Conservation (phyloP, 2,797 vertebrate genomes). For the Nannoperca obscura region DNA sequence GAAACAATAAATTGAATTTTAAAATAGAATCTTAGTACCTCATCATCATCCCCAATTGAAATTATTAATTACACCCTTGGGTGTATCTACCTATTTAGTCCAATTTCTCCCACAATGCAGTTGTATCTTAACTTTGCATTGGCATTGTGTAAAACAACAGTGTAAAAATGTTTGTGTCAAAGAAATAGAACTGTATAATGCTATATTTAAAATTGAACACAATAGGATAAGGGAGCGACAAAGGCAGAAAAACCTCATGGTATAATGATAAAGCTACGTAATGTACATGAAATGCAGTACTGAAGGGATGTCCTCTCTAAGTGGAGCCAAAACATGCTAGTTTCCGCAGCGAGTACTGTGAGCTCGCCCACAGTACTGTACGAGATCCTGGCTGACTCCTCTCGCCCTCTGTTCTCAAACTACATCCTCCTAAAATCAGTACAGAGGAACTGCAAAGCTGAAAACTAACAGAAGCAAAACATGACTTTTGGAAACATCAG, state of each 20-base stretch:
- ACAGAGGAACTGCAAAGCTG: conserved; percentile 30
- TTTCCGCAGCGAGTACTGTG: conserved; percentile 11
- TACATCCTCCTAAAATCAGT: conserved; percentile 46
- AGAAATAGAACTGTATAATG: background rate
- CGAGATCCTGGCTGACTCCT: conserved; percentile 27
- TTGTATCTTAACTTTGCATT: background rate
- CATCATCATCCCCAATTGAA: background rate
- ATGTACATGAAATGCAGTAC: background rate
- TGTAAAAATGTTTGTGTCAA: background rate
- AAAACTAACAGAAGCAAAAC: conserved; percentile 31
- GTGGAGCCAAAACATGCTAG: background rate
- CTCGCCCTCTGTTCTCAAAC: conserved; percentile 54
- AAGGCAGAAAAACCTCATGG: background rate
- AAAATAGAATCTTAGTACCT: background rate
- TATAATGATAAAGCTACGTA: background rate
- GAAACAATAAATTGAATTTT: background rate
- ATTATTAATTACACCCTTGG: background rate
- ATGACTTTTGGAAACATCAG: conserved; percentile 38
- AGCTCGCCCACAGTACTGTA: conserved; percentile 39
- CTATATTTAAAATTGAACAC: background rate
- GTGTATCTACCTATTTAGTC: no score
- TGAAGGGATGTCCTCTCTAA: conserved; percentile 24
- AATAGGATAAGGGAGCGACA: background rate
- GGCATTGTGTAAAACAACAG: background rate
- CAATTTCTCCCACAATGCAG: background rate